phyloP scores from a whole-genome alignment of 2,888 invertebrate genomes.

The Nebria salina region DNA sequence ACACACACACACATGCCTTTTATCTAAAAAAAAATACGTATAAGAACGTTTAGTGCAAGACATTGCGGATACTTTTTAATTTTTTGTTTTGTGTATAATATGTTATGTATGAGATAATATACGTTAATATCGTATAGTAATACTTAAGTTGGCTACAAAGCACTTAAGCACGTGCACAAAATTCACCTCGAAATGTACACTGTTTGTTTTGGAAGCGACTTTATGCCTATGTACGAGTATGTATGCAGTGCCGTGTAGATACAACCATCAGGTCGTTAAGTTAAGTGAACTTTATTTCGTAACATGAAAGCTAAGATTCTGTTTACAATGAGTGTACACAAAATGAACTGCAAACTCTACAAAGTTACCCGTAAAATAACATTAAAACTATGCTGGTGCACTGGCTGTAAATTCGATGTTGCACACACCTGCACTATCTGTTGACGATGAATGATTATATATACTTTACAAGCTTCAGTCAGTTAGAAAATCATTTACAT shows the following conservation, averaged over 20 bases:
- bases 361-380: background rate
- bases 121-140: background rate
- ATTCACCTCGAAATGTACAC: background rate
- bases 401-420: background rate
- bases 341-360: background rate
- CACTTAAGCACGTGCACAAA: background rate
- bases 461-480: background rate
- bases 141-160: background rate
- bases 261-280: background rate
- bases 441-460: background rate
- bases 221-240: background rate
- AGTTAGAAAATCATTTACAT: too few relatives aligned
- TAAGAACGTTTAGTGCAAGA: too few relatives aligned
- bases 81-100: background rate
- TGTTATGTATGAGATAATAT: background rate
- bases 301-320: conserved; percentile 1
- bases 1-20: too few relatives aligned
- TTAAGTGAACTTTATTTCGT: background rate
- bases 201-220: background rate
- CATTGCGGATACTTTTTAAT: too few relatives aligned
- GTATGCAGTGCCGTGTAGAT: background rate
- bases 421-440: background rate
- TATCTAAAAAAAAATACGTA: too few relatives aligned
- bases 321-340: background rate
- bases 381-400: background rate